phyloP scores from a whole-genome alignment of 2,888 invertebrate species.

The Drosophila siamana region DNA sequence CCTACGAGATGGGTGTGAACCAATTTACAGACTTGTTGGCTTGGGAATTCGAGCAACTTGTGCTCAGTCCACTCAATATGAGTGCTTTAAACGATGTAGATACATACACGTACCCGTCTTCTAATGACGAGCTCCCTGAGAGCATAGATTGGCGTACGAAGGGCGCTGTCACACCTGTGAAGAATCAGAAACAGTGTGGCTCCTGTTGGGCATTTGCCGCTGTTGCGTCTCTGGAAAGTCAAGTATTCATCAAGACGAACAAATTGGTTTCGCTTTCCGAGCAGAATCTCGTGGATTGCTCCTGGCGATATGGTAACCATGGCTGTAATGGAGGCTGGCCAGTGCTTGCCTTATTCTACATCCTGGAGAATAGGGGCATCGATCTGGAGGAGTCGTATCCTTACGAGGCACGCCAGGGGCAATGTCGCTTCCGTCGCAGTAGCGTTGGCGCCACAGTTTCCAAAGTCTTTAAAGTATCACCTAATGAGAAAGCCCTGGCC shows the following conservation, averaged over 20 bases:
- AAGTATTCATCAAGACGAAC: conserved; percentile 6
- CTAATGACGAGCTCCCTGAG: conserved; percentile 89
- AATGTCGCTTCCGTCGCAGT: too few species aligned
- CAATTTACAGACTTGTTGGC: conserved; percentile 91
- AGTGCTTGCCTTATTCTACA: neutral
- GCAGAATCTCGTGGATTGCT: conserved; percentile 87
- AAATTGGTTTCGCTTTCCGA: conserved; percentile 80
- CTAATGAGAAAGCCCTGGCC: too few species aligned
- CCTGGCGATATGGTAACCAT: conserved; percentile 86
- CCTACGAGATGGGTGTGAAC: conserved; percentile 90
- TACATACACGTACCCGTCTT: conserved; percentile 70
- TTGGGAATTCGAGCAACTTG: conserved; percentile 89
- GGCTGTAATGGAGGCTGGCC: conserved; percentile 22
- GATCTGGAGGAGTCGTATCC: conserved; percentile 85
- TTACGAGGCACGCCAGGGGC: conserved; percentile 88
- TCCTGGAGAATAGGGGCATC: conserved; percentile 5
- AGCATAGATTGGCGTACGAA: conserved; percentile 92
- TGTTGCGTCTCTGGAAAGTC: conserved; percentile 15
- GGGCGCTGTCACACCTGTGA: conserved; percentile 34
- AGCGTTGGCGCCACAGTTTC: too few species aligned
- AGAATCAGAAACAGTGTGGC: conserved; percentile 21
- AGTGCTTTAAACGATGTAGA: conserved; percentile 46
- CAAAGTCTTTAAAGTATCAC: conserved; percentile 87
- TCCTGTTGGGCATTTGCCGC: conserved; percentile 34
- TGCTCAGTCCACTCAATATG: conserved; percentile 56